phyloP scores from a whole-genome alignment of 2,888 invertebrate genomes.

The Sicus ferrugineus region DNA sequence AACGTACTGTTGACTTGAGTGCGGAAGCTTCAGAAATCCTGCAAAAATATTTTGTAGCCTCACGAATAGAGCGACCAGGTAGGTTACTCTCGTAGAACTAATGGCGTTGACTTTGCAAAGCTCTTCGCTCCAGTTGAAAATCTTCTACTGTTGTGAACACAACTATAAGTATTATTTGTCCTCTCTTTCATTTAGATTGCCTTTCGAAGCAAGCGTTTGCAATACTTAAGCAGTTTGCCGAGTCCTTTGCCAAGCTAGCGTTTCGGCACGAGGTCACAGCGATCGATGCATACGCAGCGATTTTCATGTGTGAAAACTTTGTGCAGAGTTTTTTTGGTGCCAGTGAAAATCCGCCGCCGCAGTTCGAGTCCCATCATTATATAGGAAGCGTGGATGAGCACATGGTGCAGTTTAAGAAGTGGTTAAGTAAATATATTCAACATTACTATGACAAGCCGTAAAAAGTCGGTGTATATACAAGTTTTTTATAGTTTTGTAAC shows the following conservation, averaged over 20 bases:
- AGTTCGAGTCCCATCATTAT: conserved; percentile 47
- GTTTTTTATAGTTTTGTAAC: background rate
- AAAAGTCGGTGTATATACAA: background rate
- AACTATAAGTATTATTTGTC: no score
- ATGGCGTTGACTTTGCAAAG: no score
- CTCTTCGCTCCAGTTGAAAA: no score
- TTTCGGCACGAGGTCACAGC: conserved; percentile 54
- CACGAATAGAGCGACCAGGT: conserved; percentile 62
- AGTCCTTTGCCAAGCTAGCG: conserved; percentile 61
- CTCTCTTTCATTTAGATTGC: conserved; percentile 52
- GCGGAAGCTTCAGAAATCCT: conserved; percentile 60
- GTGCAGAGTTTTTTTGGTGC: conserved; percentile 53
- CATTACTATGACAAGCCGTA: conserved; percentile 40
- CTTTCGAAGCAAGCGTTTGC: conserved; percentile 56
- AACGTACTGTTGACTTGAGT: conserved; percentile 48
- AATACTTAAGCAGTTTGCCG: conserved; percentile 57
- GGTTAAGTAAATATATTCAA: conserved; percentile 54
- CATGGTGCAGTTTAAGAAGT: conserved; percentile 53
- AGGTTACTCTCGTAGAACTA: conserved; percentile 23
- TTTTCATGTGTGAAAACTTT: conserved; percentile 58
- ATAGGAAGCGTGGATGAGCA: conserved; percentile 55
- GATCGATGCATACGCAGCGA: conserved; percentile 56
- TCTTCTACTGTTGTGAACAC: no score
- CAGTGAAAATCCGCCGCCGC: conserved; percentile 51
- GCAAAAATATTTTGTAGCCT: conserved; percentile 65